Base-by-base conservation (phyloP, 2,888 invertebrate genomes). In the Furcula furcula region DNA sequence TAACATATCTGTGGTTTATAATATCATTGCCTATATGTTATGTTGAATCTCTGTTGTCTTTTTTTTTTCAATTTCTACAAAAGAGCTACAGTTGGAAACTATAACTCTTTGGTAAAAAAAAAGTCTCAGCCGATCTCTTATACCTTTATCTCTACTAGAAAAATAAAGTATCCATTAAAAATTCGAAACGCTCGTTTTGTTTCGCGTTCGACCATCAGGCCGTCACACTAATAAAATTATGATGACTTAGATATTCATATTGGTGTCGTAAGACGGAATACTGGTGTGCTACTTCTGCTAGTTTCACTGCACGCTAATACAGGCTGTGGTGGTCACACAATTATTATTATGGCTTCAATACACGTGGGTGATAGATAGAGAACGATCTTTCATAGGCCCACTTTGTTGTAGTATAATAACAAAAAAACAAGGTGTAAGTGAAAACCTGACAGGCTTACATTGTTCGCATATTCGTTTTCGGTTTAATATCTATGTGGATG, bases 341-440 rank as follows among this genome's bases (percentile, higher is more conserved):
- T 40, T 40, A 40, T 36, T 46, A 52, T 47, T 43, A 52, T 40
- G 36, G 45, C 41, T 51, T 47, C 31, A 35, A 32, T 44, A 20
- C 31, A 39, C 48, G 51, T 54, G 51, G 54, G 54, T 39, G 36
- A 45, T 40, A 38, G 21, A 29, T 30, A 25, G 34, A 7, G 18
- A 23, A 4, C 21, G 23, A 35, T 41, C 21, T 40, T 36, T 36
- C 18, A 31, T 11, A 38, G 42, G 36, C 48, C 41, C 33, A 55
- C 47, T 16, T 21, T 5, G 6, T 21, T 6, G 16, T 16, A 35
- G 19, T 19, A 15, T 13, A 15, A 20, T 30, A 31, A 31, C 21
- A 27, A 9, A 6, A 20, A 11, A 36, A 43, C 30, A 31, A 26
- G 36, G 36, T 34, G 19, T 34, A 40, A 43, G 42, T 40, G 37